A percentile compares a stretch with the other conserved stretches of the same genome.
These are phyloP conservation scores for Vombatus ursinus DNA, from an alignment of 2,113 vertebrate genomes.

Conservation along the genomic window DNA sequence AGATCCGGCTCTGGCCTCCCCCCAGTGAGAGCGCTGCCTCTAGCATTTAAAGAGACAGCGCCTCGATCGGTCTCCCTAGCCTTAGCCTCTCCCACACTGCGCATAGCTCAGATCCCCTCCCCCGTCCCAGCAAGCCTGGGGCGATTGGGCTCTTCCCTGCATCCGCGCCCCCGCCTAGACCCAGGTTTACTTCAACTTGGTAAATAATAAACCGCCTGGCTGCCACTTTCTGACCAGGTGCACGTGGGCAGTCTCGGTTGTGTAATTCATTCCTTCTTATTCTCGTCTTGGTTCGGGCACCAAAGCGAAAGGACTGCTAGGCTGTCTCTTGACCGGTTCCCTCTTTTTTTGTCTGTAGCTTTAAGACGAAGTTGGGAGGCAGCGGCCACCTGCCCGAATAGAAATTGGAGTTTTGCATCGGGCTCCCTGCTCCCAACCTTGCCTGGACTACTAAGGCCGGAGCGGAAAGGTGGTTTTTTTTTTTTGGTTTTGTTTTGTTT, in stretches of 20 bases:
- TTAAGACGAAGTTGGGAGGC: slow-evolving; percentile 34
- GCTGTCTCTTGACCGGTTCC: not conserved
- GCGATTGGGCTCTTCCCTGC: not conserved
- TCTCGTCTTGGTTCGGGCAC: not conserved
- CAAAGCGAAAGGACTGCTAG: not conserved
- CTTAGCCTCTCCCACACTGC: not conserved
- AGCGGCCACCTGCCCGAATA: not conserved
- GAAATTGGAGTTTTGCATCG: not conserved
- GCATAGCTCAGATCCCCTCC: slow-evolving; percentile 47
- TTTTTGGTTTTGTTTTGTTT: not conserved
- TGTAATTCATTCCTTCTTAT: not conserved
- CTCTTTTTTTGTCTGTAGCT: not conserved
- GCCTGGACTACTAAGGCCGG: not conserved
- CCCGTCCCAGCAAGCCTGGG: slow-evolving; percentile 18
- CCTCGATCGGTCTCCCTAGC: slow-evolving; percentile 24
- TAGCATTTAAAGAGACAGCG: slow-evolving; percentile 90
- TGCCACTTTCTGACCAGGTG: accelerated
- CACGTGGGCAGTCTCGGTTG: not conserved
- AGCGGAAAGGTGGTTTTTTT: not conserved
- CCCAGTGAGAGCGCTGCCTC: slow-evolving; percentile 76
- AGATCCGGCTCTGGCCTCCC: slow-evolving; percentile 78
- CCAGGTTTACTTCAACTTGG: slow-evolving; percentile 27
- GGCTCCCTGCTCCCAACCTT: not conserved
- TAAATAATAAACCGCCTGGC: accelerated
- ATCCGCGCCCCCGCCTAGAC: slow-evolving; percentile 41